phyloP scores from a whole-genome alignment of 2,113 vertebrate species.

The Epinephelus lanceolatus region DNA sequence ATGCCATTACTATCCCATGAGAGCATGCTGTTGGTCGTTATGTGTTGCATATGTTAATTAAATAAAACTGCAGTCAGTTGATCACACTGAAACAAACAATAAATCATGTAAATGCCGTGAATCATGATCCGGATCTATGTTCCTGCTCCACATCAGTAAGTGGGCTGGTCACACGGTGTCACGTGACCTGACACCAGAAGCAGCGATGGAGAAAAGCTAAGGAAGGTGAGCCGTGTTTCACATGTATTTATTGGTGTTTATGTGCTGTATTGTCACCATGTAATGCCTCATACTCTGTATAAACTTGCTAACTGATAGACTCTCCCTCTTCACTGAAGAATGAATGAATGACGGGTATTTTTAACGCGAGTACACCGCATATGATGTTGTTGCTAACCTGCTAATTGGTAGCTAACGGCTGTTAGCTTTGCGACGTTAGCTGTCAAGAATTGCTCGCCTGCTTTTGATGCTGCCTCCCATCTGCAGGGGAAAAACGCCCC shows the following conservation, averaged over 20 bases:
- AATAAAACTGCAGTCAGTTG: not conserved
- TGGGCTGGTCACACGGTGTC: constrained; percentile 45
- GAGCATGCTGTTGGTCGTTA: not conserved
- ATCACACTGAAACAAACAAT: not conserved
- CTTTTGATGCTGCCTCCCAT: not conserved
- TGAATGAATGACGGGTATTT: accelerated
- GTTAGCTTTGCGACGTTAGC: constrained; percentile 58
- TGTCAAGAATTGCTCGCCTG: constrained; percentile 9
- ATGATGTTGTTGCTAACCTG: constrained; percentile 54
- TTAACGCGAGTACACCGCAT: not conserved
- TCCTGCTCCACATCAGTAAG: not conserved
- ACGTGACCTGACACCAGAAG: constrained; percentile 64
- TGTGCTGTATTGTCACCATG: accelerated
- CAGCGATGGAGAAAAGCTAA: constrained; percentile 81
- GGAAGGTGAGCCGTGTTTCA: constrained; percentile 75
- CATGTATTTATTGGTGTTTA: not conserved
- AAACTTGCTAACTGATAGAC: not conserved
- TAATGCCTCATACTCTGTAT: accelerated
- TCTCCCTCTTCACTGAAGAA: not conserved
- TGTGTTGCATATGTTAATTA: not conserved
- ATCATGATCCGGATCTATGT: not conserved
- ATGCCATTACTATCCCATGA: not conserved
- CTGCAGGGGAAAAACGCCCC: not conserved
- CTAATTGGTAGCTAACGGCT: constrained; percentile 50
- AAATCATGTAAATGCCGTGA: not conserved